Conservation (phyloP, 1,140 invertebrate species). For the Drosophila lacertosa region DNA sequence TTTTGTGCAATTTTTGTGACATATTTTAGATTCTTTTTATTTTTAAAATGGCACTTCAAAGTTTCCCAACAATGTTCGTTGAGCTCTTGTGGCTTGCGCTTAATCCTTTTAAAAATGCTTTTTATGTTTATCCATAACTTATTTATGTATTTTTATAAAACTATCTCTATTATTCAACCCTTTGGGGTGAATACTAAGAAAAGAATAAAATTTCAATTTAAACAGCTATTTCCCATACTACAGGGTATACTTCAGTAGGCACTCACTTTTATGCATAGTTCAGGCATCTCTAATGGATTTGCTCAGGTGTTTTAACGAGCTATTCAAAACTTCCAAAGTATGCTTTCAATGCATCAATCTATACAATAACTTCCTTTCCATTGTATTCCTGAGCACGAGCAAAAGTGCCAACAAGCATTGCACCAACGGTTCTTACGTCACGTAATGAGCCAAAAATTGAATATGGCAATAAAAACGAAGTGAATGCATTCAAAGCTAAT, state of each 20-base stretch:
- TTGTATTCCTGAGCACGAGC: neutral
- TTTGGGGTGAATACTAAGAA: no score
- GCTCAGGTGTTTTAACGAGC: neutral
- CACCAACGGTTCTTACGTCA: slow-evolving; percentile 29
- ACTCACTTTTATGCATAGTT: no score
- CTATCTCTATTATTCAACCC: no score
- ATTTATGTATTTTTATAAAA: no score
- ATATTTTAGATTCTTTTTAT: slow-evolving; percentile 4
- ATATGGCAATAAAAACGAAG: slow-evolving; percentile 22
- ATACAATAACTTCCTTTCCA: neutral
- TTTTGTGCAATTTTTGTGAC: slow-evolving; percentile 12
- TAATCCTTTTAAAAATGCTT: neutral
- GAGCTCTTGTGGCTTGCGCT: neutral
- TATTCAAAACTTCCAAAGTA: neutral
- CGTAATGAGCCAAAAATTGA: slow-evolving; percentile 30
- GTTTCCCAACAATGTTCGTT: neutral
- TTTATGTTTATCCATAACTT: neutral
- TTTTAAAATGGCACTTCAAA: neutral
- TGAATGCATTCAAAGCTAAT: slow-evolving; percentile 16
- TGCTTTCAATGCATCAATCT: neutral
- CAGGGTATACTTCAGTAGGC: neutral
- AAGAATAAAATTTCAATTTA: no score
- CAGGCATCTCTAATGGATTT: neutral
- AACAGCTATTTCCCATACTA: neutral
- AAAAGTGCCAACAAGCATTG: neutral